phyloP scores from a whole-genome alignment of 2,888 invertebrate genomes.

The Sicus ferrugineus region DNA sequence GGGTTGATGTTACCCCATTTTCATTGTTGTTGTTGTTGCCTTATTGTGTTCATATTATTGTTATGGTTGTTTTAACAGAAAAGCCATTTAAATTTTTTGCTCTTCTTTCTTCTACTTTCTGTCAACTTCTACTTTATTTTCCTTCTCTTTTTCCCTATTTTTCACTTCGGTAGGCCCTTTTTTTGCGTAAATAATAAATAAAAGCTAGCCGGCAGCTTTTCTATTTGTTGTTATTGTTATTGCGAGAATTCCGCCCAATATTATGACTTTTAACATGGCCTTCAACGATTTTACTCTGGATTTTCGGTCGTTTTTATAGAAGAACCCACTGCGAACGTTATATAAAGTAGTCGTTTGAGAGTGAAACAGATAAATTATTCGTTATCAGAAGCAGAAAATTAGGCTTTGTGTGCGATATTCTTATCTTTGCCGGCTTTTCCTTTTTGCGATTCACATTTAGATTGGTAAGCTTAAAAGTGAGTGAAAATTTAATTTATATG shows the following conservation, averaged over 20 bases:
- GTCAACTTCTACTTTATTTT: not conserved
- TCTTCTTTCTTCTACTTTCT: not conserved
- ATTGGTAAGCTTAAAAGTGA: conserved; percentile 48
- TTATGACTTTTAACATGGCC: too few relatives aligned
- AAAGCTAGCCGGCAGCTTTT: not conserved
- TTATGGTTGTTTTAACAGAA: not conserved
- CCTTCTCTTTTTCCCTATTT: not conserved
- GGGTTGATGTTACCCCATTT: conserved; percentile 18
- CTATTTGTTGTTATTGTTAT: not conserved
- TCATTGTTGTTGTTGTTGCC: conserved; percentile 17
- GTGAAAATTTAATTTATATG: conserved; percentile 57
- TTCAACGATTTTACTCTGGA: too few relatives aligned
- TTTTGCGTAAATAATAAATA: not conserved
- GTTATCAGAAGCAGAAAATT: not conserved
- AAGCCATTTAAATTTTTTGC: not conserved
- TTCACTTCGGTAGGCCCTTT: not conserved
- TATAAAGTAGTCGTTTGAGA: not conserved
- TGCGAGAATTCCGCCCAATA: too few relatives aligned
- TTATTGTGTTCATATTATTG: conserved; percentile 14
- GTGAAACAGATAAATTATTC: not conserved
- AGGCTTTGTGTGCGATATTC: not conserved
- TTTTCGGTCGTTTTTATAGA: too few relatives aligned
- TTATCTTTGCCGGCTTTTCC: not conserved
- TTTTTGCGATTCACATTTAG: not conserved
- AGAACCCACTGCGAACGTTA: not conserved